Percentiles rank a stretch among this genome's conserved stretches.
These are phyloP conservation scores for Centroberyx gerrardi DNA, from an alignment of 2,797 vertebrate species.

Conservation along the genomic window DNA sequence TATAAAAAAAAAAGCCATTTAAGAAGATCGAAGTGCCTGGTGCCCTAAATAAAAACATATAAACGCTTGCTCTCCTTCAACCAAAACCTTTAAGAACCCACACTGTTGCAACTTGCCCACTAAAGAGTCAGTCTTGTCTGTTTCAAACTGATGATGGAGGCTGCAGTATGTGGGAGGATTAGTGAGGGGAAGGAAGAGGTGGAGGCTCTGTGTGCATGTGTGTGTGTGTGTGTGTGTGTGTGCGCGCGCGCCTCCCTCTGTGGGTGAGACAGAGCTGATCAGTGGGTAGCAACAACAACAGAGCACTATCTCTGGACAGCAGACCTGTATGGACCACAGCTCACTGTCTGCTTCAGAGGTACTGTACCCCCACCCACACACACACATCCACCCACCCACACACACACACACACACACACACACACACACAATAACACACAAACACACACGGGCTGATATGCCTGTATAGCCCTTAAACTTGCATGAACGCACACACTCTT, in stretches of 20 bases:
- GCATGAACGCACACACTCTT: constrained; percentile 20
- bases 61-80: background rate
- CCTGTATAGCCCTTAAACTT: background rate
- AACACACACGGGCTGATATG: constrained; percentile 2
- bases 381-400: constrained; percentile 5
- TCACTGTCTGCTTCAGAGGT: constrained; percentile 48
- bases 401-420: constrained; percentile 9
- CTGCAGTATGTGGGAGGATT: constrained; percentile 36
- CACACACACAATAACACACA: constrained; percentile 12
- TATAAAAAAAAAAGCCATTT: background rate
- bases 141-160: constrained; percentile 32
- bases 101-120: background rate
- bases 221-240: constrained; percentile 29
- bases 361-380: constrained; percentile 35
- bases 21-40: background rate
- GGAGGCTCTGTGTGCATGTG: constrained; percentile 10
- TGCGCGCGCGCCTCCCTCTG: constrained; percentile 32
- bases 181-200: constrained; percentile 39
- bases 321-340: constrained; percentile 58
- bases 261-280: constrained; percentile 61
- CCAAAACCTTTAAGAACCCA: background rate
- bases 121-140: background rate
- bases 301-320: constrained; percentile 73
- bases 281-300: constrained; percentile 66
- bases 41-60: no score